Percentiles rank a stretch among this genome's conserved stretches.
These are phyloP conservation scores for Silurus glanis DNA, from an alignment of 2,113 vertebrate species.

Conservation along the genomic window DNA sequence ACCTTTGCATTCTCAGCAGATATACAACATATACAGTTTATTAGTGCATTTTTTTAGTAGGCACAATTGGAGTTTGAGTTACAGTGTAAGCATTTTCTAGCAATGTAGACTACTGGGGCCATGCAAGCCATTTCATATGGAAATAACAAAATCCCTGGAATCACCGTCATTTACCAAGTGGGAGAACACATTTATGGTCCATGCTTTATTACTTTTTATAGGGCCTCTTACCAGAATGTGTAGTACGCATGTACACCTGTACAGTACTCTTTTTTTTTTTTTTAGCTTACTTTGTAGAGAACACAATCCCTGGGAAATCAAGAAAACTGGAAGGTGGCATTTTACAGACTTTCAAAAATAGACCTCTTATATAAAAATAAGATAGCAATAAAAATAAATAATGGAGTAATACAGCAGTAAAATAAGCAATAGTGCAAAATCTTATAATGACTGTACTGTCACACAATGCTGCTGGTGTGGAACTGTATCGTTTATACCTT, in stretches of 20 bases:
- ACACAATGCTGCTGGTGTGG: background rate
- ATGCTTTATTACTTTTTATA: constrained; percentile 38
- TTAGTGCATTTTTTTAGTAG: constrained; percentile 38
- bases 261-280: background rate
- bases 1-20: constrained; percentile 49
- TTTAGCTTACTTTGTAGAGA: background rate
- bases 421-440: background rate
- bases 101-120: constrained; percentile 21
- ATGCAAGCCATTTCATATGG: constrained; percentile 29
- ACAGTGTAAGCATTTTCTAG: constrained; percentile 52
- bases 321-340: background rate
- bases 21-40: constrained; percentile 23
- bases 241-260: constrained; percentile 26
- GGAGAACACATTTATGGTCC: constrained; percentile 21
- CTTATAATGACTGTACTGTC: background rate
- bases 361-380: background rate
- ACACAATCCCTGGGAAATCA: background rate
- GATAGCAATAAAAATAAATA: background rate
- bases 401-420: background rate
- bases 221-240: constrained; percentile 19
- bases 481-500: background rate
- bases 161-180: constrained; percentile 27
- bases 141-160: constrained; percentile 40
- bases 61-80: constrained; percentile 29
- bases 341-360: background rate